These are phyloP conservation scores for Megalonaias nervosa DNA, from an alignment of 1,140 invertebrate species.

Conservation along the genomic window DNA sequence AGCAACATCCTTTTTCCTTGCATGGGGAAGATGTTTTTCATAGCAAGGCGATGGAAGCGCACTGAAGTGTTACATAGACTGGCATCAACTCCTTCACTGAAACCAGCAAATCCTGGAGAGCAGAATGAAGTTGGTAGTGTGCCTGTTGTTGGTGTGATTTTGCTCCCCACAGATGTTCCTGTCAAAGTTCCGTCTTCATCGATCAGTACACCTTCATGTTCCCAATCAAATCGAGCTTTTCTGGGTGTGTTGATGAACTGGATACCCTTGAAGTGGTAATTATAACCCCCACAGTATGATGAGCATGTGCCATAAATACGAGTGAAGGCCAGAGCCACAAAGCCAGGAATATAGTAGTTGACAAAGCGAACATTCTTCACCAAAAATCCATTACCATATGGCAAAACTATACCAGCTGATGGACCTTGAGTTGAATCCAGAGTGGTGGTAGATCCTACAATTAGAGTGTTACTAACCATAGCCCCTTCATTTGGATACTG, in stretches of 20 bases:
- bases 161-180: constrained; percentile 27
- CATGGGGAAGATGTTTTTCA: constrained; percentile 50
- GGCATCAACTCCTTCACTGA: constrained; percentile 23
- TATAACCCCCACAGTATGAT: constrained; percentile 54
- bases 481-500: constrained; percentile 31
- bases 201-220: constrained; percentile 53
- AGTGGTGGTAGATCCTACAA: constrained; percentile 22
- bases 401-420: constrained; percentile 47
- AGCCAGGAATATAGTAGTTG: constrained; percentile 49
- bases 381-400: constrained; percentile 49
- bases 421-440: constrained; percentile 32
- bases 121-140: constrained; percentile 44
- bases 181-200: constrained; percentile 52
- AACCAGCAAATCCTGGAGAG: constrained; percentile 4
- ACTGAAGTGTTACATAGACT: constrained; percentile 38
- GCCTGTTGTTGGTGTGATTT: constrained; percentile 39
- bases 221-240: constrained; percentile 44
- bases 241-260: too few relatives aligned
- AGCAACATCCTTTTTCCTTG: constrained; percentile 28
- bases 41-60: constrained; percentile 53
- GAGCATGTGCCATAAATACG: constrained; percentile 53
- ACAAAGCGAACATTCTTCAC: constrained; percentile 8
- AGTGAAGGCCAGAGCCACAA: constrained; percentile 48
- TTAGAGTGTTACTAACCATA: constrained; percentile 27
- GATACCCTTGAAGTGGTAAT: constrained; percentile 19